These are phyloP conservation scores for Mystacornis crossleyi DNA, from an alignment of 2,113 vertebrate species.

Conservation along the genomic window DNA sequence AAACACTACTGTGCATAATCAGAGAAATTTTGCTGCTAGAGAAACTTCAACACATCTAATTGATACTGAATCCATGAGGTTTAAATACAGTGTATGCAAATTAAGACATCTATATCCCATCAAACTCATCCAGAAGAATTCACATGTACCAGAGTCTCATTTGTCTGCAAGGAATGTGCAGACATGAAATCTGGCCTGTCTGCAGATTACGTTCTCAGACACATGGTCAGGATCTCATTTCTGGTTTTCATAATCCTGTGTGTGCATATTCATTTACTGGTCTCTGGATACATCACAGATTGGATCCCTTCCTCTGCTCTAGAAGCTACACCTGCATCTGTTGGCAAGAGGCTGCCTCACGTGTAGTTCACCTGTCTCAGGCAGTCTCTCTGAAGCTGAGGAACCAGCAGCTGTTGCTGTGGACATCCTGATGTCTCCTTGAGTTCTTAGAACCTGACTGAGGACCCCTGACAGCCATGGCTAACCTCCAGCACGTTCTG, in stretches of 20 bases:
- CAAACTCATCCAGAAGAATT: background rate
- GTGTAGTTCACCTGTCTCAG: fast-evolving
- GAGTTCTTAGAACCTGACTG: background rate
- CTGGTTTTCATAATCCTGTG: background rate
- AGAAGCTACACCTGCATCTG: background rate
- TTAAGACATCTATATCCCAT: background rate
- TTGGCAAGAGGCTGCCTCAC: background rate
- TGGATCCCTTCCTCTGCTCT: background rate
- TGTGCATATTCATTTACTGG: background rate
- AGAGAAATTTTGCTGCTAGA: background rate
- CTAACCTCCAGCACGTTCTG: background rate
- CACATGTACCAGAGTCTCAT: background rate
- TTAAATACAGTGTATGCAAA: background rate
- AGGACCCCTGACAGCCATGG: background rate
- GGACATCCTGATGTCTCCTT: background rate
- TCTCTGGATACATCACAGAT: background rate
- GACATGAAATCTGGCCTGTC: background rate
- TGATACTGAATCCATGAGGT: background rate
- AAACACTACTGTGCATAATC: background rate
- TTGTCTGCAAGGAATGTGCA: background rate
- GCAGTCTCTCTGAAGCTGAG: background rate
- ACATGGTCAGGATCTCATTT: background rate
- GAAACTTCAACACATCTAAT: background rate
- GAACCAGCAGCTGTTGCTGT: background rate
- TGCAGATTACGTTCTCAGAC: background rate